Base-by-base conservation (phyloP, 2,797 vertebrate genomes). In the Fratercula arctica region DNA sequence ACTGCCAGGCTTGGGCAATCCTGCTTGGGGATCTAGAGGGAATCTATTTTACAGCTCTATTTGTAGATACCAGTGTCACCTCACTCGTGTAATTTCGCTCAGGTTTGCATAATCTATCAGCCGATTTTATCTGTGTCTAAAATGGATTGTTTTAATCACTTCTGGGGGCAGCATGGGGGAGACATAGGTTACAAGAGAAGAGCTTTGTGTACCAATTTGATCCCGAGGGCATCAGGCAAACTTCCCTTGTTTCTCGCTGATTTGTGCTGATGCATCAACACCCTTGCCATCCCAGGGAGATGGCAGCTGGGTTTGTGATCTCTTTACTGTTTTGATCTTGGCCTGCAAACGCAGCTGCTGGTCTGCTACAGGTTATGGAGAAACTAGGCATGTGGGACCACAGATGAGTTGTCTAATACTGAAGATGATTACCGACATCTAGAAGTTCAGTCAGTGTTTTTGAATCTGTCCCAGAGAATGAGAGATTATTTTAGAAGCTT, bases 1-100 rank as follows among this genome's bases (percentile, higher is more conserved):
- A 60, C 57, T 90, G 81, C 85, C 91, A 94, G 83, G 88, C 85
- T 95, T 85, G 92, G 91, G 90, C 87, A 87, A 69, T 81, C 89
- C 85, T 88, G 18, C 76, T 23, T 59, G 80, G 48, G 82, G 66
- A 81, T 93, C n/a, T 66, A 63, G 59, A 81, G 92, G 33, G 37
- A 87, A 75, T 93, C 85, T 85, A 1, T 84, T 89, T 84, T 69
- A 61, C 9, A 2, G 63, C 50, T 95, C 79, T 80, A 3, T 83
- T 77, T 89, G 59, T 72, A 84, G 63, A 39, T 56, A 51, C 2
- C 31, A 13, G 20, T 77, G 68, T 80, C 61, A 78, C 81, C 75
- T 93, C 72, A 39, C 33, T 1, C 19, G 0, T 50, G 59, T 63
- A 25, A 23, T 87, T 80, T 77, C 64, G 37, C 83, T 83, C 26